Evolutionary conservation across 2,797 vertebrate species (phyloP).

Genomic region (Squalus acanthias): DNA sequence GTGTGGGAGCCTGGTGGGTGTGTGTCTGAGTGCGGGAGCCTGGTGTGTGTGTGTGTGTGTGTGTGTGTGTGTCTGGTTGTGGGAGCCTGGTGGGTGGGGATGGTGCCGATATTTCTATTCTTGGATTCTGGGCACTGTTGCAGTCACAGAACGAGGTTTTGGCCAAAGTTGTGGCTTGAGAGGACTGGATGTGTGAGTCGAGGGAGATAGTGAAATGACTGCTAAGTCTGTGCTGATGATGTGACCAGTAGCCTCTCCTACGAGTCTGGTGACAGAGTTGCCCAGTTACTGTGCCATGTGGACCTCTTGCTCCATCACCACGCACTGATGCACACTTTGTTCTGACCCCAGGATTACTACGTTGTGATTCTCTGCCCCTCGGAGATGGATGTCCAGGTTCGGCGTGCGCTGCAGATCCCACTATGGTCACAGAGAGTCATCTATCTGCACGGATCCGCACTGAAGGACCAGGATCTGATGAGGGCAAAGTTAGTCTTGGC

Average conservation of each 20-base stretch:
- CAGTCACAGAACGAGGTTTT: too few species aligned
- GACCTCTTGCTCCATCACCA: not conserved
- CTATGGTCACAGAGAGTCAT: constrained; percentile 77
- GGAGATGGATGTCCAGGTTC: constrained; percentile 74
- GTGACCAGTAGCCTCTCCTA: not conserved
- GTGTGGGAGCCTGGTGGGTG: too few species aligned
- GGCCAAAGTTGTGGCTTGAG: not conserved
- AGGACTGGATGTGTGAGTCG: not conserved
- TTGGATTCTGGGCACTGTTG: too few species aligned
- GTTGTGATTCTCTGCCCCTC: constrained; percentile 77
- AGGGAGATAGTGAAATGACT: not conserved
- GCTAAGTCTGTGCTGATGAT: not conserved
- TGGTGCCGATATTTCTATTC: too few species aligned
- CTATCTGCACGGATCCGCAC: constrained; percentile 73
- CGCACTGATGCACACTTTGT: too few species aligned
- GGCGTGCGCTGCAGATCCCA: constrained; percentile 71
- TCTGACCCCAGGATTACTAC: constrained; percentile 64
- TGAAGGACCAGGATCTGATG: constrained; percentile 79
- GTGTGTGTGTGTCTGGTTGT: too few species aligned
- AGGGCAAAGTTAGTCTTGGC: constrained; percentile 70
- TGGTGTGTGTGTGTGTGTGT: too few species aligned
- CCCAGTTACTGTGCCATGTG: not conserved
- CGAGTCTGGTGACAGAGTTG: constrained; percentile 32
- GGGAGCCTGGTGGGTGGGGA: too few species aligned
- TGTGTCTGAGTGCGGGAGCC: too few species aligned